A percentile compares a stretch with the other conserved stretches of the same genome.
phyloP scores from a whole-genome alignment of 2,797 vertebrate species.

The Clarias platycephalus region DNA sequence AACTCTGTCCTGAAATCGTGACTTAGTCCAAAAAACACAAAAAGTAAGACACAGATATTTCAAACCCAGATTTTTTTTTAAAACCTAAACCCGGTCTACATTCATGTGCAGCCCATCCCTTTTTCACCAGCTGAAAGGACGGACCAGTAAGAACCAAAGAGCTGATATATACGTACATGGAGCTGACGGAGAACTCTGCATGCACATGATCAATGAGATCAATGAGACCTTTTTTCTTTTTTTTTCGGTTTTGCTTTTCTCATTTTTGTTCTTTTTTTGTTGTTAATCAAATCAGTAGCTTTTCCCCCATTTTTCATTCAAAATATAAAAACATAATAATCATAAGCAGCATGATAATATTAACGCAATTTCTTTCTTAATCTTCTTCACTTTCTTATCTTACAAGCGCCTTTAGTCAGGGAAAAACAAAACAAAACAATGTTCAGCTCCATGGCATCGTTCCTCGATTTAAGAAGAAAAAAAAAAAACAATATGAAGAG shows the following conservation, averaged over 20 bases:
- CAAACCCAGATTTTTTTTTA: constrained; percentile 46
- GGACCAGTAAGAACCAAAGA: constrained; percentile 51
- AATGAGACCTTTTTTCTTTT: constrained; percentile 64
- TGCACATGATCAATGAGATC: constrained; percentile 73
- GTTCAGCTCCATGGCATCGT: constrained; percentile 43
- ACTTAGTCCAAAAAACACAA: constrained; percentile 52
- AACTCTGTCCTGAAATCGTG: constrained; percentile 30
- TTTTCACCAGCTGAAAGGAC: constrained; percentile 47
- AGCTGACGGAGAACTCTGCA: constrained; percentile 73
- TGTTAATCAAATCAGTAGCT: constrained; percentile 67
- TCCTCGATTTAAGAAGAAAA: constrained; percentile 64
- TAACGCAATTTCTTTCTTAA: constrained; percentile 58
- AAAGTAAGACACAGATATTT: constrained; percentile 58
- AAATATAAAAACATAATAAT: constrained; percentile 71
- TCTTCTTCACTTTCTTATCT: constrained; percentile 51
- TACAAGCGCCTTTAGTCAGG: constrained; percentile 34
- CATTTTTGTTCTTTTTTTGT: constrained; percentile 70
- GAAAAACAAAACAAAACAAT: constrained; percentile 40
- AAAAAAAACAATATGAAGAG: constrained; percentile 80
- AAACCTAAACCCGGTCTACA: constrained; percentile 59
- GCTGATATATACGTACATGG: constrained; percentile 43
- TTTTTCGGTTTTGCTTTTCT: constrained; percentile 76
- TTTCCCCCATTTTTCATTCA: constrained; percentile 56
- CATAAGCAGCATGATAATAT: constrained; percentile 66
- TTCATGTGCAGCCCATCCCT: constrained; percentile 58